Evolutionary conservation across 1,140 invertebrate genomes (phyloP), one percentile per base, ranked within the genome.

Genomic region (Holcopasites calliopsidis): DNA sequence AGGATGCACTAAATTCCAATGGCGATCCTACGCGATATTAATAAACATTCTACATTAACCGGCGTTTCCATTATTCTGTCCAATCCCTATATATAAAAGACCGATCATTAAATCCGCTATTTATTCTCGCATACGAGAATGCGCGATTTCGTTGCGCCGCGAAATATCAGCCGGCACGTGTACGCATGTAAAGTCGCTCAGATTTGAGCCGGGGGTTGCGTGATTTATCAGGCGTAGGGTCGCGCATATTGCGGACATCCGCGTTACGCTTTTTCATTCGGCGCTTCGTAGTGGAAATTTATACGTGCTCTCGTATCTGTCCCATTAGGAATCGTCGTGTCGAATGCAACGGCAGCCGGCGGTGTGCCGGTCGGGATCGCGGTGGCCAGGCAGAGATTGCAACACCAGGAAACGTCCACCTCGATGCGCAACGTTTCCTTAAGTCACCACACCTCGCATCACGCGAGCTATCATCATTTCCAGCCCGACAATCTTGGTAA

Each of bases 301-400:
- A 62, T 60, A 62, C 49, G 55, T 28, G 33, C 38, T 40, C 49
- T 47, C 23, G 44, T 54, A 52, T 60, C 42, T 71, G 55, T 65
- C 23, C 87, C 87, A n/a, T 66, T 81, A 91, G 90, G 90, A 23
- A 90, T 91, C 62, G 88, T 90, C 18, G 87, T 91, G 52, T 90
- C 90, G 54, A 91, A 87, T 50, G 87, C 86, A 31, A n/a, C n/a
- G n/a, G 88, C 84, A 57, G 78, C 86, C 23, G 93, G 92, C 86
- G 93, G 92, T 85, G 96, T 97, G 87, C 96, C 96, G 74, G 95
- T 97, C 82, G 96, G 96, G 52, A 97, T 97, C 84, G 96, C 96
- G 21, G 95, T 97, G 76, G 96, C 96, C 44, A 92, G 96, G 78
- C 96, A 97, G 88, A 93, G 96, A 84, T 93, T 95, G 55, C 94